These are phyloP conservation scores for Morpho deidamia DNA, from an alignment of 2,888 invertebrate species.

Conservation along the genomic window DNA sequence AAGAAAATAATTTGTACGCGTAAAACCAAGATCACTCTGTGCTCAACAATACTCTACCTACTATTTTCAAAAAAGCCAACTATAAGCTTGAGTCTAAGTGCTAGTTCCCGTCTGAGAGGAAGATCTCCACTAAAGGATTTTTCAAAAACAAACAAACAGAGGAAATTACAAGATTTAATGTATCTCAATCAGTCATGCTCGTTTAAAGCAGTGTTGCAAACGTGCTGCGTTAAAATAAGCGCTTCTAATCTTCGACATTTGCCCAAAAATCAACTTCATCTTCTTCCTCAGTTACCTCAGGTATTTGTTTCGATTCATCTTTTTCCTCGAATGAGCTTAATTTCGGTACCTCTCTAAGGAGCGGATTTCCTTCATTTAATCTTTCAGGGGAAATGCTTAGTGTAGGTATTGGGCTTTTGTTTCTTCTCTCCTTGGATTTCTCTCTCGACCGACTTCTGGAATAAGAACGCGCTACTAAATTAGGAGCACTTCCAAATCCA, in stretches of 20 bases:
- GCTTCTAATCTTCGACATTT: slow-evolving; percentile 60
- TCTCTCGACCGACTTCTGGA: slow-evolving; percentile 76
- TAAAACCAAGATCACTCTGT: no score
- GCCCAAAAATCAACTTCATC: slow-evolving; percentile 70
- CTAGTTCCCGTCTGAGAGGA: slow-evolving; percentile 45
- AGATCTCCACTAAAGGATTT: slow-evolving; percentile 39
- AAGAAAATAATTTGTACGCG: no score
- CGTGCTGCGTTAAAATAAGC: slow-evolving; percentile 51
- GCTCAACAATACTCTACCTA: no score
- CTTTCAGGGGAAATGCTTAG: slow-evolving; percentile 43
- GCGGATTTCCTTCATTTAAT: slow-evolving; percentile 33
- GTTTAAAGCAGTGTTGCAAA: slow-evolving; percentile 45
- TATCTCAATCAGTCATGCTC: slow-evolving; percentile 67
- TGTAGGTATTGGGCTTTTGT: slow-evolving; percentile 51
- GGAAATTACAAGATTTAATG: slow-evolving; percentile 57
- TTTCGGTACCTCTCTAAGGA: slow-evolving; percentile 43
- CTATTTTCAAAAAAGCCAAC: slow-evolving; percentile 43
- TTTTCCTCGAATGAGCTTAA: slow-evolving; percentile 67
- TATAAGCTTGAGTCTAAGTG: slow-evolving; percentile 38
- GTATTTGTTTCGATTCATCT: slow-evolving; percentile 43
- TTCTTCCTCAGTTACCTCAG: slow-evolving; percentile 58
- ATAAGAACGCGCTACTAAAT: slow-evolving; percentile 71
- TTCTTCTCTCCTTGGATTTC: slow-evolving; percentile 48
- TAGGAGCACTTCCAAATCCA: slow-evolving; percentile 65
- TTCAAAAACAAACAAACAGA: slow-evolving; percentile 57